Base-by-base conservation (phyloP, 2,113 vertebrate species). In the Lipophrys pholis region DNA sequence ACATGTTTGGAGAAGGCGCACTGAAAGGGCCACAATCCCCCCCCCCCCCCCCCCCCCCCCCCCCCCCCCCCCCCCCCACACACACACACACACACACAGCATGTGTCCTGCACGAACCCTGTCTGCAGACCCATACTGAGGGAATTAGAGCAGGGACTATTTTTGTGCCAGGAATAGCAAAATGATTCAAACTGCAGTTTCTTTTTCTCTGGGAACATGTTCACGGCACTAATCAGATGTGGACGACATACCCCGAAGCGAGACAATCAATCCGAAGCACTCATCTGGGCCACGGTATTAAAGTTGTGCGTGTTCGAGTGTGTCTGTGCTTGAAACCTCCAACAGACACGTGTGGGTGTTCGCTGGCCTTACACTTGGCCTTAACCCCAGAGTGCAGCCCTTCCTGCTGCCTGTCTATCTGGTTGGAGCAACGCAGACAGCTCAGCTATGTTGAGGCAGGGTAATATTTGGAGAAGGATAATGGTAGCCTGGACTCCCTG, bases 401-500 rank as follows among this genome's bases (percentile, higher is more conserved):
- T 73, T 58, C 67, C 43, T 75, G 76, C 55, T 65, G 83, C 68
- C 69, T 68, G 78, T 69, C 65, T 82, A 78, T 90, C 78, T 81
- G 70, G 54, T 80, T 52, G 68, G 77, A 70, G 56, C 71, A 68
- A 82, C 55, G 69, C 52, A 84, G 89, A 77, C 80, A 76, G 80
- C 81, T 82, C 64, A 83, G 82, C 73, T 79, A 89, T 89, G 82
- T 87, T 58, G 63, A 84, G 83, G 82, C 48, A 3, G 78, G 52
- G 89, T 91, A 90, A 91, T 89, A 92, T 92, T 92, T 92, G 74
- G 71, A 87, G 58, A 90, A 50, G 66, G 75, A 82, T 88, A 83
- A 88, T 73, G 69, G 52, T 66, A 64, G 79, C 85, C 73, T 82
- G 69, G 81, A 83, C 83, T 88, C 69, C 77, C 66, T 78, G 71